Conservation (phyloP, 23 tunicate species). For the Botrylloides violaceus region DNA sequence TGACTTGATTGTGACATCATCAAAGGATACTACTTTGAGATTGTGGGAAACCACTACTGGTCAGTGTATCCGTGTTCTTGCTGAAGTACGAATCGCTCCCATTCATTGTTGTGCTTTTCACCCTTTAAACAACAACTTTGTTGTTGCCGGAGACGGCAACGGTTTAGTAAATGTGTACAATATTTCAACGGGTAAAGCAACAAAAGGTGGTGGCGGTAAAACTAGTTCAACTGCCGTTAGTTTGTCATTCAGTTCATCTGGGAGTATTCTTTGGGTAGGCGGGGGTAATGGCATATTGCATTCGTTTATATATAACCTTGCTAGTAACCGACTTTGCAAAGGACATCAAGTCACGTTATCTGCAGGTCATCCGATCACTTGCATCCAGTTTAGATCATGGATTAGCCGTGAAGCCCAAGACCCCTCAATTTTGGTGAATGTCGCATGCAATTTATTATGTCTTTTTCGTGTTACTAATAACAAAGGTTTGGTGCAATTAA, state of each 20-base stretch:
- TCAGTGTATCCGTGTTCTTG: constrained; percentile 28
- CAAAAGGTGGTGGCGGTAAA: constrained; percentile 80
- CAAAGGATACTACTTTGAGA: constrained; percentile 52
- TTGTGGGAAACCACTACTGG: constrained; percentile 73
- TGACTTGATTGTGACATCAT: constrained; percentile 68
- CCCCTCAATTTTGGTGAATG: constrained; percentile 83
- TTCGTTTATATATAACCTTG: constrained; percentile 72
- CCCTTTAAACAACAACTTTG: constrained; percentile 91
- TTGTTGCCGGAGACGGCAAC: constrained; percentile 64
- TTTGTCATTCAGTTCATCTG: constrained; percentile 80
- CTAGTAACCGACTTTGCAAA: constrained; percentile 51
- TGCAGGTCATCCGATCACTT: constrained; percentile 41
- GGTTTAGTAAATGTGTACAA: constrained; percentile 64
- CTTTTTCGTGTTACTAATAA: constrained; percentile 59
- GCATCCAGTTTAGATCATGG: constrained; percentile 83
- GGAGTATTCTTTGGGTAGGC: constrained; percentile 79
- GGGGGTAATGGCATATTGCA: constrained; percentile 56
- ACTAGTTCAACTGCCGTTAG: constrained; percentile 59
- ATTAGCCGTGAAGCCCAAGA: constrained; percentile 81
- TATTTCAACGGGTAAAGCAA: constrained; percentile 77
- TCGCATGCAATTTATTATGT: constrained; percentile 41
- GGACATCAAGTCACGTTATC: constrained; percentile 63
- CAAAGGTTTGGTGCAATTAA: constrained; percentile 59
- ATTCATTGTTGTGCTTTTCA: constrained; percentile 87
- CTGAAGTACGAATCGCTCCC: constrained; percentile 26